Conservation (phyloP, 2,888 invertebrate species). For the Chymomyza fuscimana region DNA sequence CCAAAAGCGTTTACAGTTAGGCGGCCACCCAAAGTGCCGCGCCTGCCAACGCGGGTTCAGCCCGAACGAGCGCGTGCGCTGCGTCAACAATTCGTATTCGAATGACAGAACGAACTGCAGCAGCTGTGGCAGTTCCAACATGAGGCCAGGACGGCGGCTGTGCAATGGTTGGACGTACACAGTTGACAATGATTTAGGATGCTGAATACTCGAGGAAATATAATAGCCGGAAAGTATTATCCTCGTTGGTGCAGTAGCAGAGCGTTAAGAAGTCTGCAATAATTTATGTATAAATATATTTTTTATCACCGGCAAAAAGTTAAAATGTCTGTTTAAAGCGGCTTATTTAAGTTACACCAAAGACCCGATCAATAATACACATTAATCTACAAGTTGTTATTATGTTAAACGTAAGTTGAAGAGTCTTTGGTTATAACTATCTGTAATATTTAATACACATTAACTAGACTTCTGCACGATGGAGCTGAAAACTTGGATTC, state of each 20-base stretch:
- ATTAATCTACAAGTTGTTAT: neutral
- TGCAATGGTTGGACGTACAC: neutral
- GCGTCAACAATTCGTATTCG: constrained; percentile 69
- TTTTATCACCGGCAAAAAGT: neutral
- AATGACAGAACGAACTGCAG: constrained; percentile 63
- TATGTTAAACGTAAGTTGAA: neutral
- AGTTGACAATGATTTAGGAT: neutral
- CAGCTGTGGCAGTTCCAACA: neutral
- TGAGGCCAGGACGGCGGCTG: neutral
- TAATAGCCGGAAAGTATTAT: neutral
- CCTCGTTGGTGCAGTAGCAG: neutral
- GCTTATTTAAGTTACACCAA: constrained; percentile 11
- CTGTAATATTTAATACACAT: neutral
- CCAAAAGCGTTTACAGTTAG: constrained; percentile 14
- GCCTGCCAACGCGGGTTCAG: constrained; percentile 54
- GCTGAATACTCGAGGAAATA: neutral
- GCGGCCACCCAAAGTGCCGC: constrained; percentile 34
- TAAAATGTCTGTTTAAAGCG: neutral
- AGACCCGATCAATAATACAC: constrained; percentile 8
- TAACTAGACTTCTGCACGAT: neutral
- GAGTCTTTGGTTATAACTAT: constrained; percentile 3
- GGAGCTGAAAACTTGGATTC: neutral
- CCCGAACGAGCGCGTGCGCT: constrained; percentile 70
- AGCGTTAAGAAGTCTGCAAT: neutral
- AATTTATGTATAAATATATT: neutral